Conservation (phyloP, 2,113 vertebrate genomes). For the Tyrannus savana region DNA sequence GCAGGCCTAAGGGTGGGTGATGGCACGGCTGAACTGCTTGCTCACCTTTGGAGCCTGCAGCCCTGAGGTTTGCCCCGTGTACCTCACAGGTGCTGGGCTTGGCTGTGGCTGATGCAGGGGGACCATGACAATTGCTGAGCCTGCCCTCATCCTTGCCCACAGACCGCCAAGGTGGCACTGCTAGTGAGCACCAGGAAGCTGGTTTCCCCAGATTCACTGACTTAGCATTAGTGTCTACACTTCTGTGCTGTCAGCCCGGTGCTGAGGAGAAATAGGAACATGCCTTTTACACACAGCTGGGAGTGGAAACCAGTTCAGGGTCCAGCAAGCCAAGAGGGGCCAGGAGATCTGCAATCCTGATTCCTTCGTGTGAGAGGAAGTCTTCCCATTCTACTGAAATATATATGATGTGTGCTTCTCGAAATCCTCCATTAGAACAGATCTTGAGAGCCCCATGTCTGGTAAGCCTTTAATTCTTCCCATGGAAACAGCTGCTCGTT, state of each 20-base stretch:
- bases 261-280: neutral
- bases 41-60: neutral
- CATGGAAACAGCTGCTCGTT: neutral
- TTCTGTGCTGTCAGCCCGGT: neutral
- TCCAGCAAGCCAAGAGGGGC: neutral
- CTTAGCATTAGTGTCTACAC: neutral
- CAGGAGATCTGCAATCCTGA: neutral
- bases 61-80: neutral
- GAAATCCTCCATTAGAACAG: neutral
- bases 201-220: neutral
- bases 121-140: neutral
- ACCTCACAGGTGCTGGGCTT: neutral
- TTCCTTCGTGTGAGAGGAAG: neutral
- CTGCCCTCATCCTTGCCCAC: rapidly evolving
- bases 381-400: neutral
- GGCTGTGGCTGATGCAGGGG: rapidly evolving
- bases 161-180: neutral
- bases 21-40: neutral
- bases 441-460: rapidly evolving
- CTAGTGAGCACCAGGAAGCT: neutral
- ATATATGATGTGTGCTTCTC: neutral
- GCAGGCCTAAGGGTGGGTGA: neutral
- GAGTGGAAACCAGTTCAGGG: neutral
- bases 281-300: neutral
- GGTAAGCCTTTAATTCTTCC: neutral